These are phyloP conservation scores for Rhinatrema bivittatum DNA, from an alignment of 2,797 vertebrate genomes.

Conservation along the genomic window DNA sequence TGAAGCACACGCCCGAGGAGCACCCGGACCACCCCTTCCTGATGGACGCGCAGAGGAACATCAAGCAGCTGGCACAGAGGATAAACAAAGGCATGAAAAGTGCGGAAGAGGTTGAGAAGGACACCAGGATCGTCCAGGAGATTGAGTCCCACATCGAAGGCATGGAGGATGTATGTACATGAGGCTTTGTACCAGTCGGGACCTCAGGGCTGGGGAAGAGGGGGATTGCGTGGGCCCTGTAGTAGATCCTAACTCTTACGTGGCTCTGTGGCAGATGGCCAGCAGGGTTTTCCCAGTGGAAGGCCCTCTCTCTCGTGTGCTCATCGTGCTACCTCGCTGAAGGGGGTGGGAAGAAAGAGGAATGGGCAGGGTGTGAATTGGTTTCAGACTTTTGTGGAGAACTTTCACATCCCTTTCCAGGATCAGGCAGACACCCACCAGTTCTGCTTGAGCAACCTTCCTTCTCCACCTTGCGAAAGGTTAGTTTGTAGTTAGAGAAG, in stretches of 20 bases:
- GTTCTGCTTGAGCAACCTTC: too few species aligned
- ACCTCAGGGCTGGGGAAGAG: not conserved
- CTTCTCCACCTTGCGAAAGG: too few species aligned
- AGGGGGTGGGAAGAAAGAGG: too few species aligned
- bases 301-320: too few species aligned
- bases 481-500: too few species aligned
- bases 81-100: conserved; percentile 93
- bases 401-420: too few species aligned
- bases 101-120: conserved; percentile 88
- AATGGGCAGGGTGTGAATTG: too few species aligned
- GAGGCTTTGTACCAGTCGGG: not conserved
- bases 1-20: conserved; percentile 91
- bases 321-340: too few species aligned
- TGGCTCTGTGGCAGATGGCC: too few species aligned
- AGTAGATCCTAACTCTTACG: not conserved
- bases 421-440: too few species aligned
- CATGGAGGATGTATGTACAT: conserved; percentile 78
- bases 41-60: conserved; percentile 85
- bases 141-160: conserved; percentile 96
- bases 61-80: conserved; percentile 88
- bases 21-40: conserved; percentile 84
- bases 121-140: conserved; percentile 90
- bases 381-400: too few species aligned
- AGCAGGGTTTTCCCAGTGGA: too few species aligned
- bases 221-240: not conserved